These are phyloP conservation scores for Boloria euphrosyne DNA, from an alignment of 2,888 invertebrate species.

Conservation along the genomic window DNA sequence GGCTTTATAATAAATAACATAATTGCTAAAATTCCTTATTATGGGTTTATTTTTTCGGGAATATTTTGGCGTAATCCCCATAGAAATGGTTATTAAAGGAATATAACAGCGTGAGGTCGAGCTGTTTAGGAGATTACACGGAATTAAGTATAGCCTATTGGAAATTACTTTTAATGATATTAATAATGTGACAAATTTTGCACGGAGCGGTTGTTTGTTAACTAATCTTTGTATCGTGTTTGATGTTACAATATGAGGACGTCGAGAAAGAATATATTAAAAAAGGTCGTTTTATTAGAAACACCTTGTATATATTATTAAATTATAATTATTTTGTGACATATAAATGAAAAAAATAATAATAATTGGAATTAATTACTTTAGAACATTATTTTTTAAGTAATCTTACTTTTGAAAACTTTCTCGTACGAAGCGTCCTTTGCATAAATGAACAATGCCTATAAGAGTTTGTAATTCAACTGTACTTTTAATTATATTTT, in stretches of 20 bases:
- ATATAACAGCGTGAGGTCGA: constrained; percentile 39
- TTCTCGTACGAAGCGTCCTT: too few species aligned
- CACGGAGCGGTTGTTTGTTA: neutral
- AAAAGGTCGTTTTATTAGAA: neutral
- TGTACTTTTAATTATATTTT: neutral
- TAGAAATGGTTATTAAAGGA: constrained; percentile 33
- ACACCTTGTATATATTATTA: too few species aligned
- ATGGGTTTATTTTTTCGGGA: constrained; percentile 7
- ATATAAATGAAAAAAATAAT: too few species aligned
- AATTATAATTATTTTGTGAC: too few species aligned
- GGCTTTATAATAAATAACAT: neutral
- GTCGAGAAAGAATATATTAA: neutral
- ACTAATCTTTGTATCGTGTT: too few species aligned
- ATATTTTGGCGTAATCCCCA: constrained; percentile 30
- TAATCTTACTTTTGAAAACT: too few species aligned
- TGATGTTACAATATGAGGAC: neutral
- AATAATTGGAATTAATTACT: too few species aligned
- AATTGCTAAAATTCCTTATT: neutral
- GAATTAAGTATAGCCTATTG: constrained; percentile 35
- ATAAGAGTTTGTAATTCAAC: neutral
- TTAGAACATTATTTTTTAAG: too few species aligned
- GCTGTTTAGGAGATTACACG: constrained; percentile 39
- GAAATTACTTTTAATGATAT: constrained; percentile 30
- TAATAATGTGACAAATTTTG: constrained; percentile 19
- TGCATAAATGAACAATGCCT: too few species aligned